Evolutionary conservation across 1,140 invertebrate genomes (phyloP).

Genomic region (Drosophila watanabei): DNA sequence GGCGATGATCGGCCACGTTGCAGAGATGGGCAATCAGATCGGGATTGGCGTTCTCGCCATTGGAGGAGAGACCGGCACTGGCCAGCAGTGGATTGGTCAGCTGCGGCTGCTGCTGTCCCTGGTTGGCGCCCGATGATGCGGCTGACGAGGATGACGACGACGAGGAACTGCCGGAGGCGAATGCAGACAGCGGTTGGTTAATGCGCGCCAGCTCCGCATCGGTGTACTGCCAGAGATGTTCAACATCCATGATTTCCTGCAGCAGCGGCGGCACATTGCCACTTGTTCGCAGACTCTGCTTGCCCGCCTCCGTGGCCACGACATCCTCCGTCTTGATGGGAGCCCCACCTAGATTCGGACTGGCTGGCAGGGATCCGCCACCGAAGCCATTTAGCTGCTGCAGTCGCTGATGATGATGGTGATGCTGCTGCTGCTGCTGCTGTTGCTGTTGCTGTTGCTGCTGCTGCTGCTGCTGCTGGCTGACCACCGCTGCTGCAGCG

Average conservation of each 20-base stretch:
- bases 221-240: constrained; percentile 96
- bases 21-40: constrained; percentile 95
- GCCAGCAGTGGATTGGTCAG: constrained; percentile 88
- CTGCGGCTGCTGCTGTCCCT: constrained; percentile 85
- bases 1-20: constrained; percentile 96
- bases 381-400: constrained; percentile 64
- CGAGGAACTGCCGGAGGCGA: constrained; percentile 72
- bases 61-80: constrained; percentile 87
- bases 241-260: constrained; percentile 96
- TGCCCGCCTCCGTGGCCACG: constrained; percentile 26
- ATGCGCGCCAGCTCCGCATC: constrained; percentile 89
- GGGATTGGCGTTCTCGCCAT: constrained; percentile 90
- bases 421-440: constrained; percentile 57
- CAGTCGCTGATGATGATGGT: constrained; percentile 61
- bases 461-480: constrained; percentile 31
- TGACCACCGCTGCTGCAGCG: constrained; percentile 48
- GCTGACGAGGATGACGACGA: constrained; percentile 60
- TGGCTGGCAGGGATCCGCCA: constrained; percentile 59
- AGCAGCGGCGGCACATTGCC: constrained; percentile 70
- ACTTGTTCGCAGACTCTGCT: constrained; percentile 47
- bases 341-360: constrained; percentile 64
- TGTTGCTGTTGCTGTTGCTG: constrained; percentile 56
- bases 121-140: constrained; percentile 31
- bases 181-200: constrained; percentile 85
- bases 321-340: constrained; percentile 71